Evolutionary conservation across 2,888 invertebrate species (phyloP).

Genomic region (Falcaria lacertinaria): DNA sequence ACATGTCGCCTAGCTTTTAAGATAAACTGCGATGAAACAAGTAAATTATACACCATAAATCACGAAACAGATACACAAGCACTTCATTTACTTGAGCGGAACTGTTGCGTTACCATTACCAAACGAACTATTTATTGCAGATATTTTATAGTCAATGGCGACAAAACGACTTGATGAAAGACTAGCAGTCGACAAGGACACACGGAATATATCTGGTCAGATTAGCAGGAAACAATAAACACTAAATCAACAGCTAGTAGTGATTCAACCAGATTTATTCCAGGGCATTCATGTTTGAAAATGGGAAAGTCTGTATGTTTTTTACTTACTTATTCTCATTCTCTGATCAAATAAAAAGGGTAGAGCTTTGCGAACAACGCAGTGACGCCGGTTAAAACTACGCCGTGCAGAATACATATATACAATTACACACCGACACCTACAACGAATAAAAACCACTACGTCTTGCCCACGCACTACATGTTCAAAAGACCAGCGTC

Average conservation of each 20-base stretch:
- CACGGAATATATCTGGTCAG: neutral
- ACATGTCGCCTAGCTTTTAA: neutral
- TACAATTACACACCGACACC: no score
- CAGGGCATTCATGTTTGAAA: neutral
- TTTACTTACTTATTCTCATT: no score
- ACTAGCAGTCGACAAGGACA: neutral
- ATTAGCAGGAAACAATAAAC: constrained; percentile 1
- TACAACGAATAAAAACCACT: no score
- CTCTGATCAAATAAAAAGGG: no score
- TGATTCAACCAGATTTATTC: neutral
- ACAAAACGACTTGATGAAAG: constrained; percentile 12
- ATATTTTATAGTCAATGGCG: constrained; percentile 40
- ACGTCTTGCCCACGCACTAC: no score
- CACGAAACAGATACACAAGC: constrained; percentile 20
- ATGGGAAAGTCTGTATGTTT: no score
- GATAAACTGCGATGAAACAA: constrained; percentile 1
- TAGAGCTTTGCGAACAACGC: no score
- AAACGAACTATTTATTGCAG: constrained; percentile 30
- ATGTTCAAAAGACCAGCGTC: no score
- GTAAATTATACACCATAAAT: constrained; percentile 18
- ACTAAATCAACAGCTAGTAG: neutral
- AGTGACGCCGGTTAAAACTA: no score
- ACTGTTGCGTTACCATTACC: constrained; percentile 26
- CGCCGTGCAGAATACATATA: neutral
- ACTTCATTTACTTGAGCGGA: constrained; percentile 27